Evolutionary conservation across 2,113 vertebrate species (phyloP).

Genomic region (Ochotona princeps): DNA sequence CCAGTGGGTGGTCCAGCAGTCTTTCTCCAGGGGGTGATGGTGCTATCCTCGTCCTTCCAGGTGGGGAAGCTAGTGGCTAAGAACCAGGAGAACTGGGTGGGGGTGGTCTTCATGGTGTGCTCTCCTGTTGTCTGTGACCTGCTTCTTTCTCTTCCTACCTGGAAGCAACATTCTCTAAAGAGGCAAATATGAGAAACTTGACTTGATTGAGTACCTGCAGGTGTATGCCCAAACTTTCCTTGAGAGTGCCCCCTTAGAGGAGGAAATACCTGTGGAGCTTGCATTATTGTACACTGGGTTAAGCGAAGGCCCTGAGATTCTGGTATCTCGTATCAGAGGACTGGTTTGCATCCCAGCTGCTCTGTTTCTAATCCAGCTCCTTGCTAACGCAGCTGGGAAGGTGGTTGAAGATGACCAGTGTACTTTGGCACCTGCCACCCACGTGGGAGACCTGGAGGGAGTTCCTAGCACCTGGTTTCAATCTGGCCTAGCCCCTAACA

Average conservation of each 20-base stretch:
- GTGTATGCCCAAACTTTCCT: not conserved
- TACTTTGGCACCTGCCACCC: too few relatives aligned
- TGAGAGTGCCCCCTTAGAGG: not conserved
- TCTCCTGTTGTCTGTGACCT: not conserved
- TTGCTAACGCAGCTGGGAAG: too few relatives aligned
- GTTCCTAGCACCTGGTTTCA: too few relatives aligned
- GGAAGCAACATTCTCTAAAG: not conserved
- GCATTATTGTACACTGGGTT: too few relatives aligned
- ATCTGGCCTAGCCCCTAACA: too few relatives aligned
- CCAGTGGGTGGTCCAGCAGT: not conserved
- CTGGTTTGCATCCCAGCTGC: too few relatives aligned
- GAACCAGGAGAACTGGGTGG: not conserved
- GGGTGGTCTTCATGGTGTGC: not conserved
- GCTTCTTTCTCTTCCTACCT: not conserved
- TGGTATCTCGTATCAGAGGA: too few relatives aligned
- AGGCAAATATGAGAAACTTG: not conserved
- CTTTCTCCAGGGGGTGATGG: not conserved
- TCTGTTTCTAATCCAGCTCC: too few relatives aligned
- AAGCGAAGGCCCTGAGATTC: too few relatives aligned
- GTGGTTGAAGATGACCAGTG: too few relatives aligned
- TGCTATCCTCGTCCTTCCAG: not conserved
- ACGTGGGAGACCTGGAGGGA: too few relatives aligned
- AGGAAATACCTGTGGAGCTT: not conserved
- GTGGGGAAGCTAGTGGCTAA: rapidly evolving
- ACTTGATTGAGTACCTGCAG: rapidly evolving